Conservation (phyloP, 2,888 invertebrate genomes). For the Leptogaster cylindrica region DNA sequence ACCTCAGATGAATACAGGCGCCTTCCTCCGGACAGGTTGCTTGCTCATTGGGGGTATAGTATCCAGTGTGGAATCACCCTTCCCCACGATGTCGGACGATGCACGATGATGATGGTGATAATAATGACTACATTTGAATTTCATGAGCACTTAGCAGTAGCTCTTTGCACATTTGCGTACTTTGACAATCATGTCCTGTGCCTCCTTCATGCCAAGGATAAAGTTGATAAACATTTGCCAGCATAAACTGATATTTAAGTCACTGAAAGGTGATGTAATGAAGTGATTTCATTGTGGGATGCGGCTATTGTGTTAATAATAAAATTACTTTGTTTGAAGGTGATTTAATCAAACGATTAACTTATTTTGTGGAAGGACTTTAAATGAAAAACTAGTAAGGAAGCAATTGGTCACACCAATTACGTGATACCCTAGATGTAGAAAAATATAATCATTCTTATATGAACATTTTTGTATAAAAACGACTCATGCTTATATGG, state of each 20-base stretch:
- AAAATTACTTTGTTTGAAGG: too few species aligned
- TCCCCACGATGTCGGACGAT: neutral
- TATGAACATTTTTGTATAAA: too few species aligned
- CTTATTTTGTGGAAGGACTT: too few species aligned
- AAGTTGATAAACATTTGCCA: conserved; percentile 5
- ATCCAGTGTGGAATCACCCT: too few species aligned
- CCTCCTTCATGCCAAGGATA: neutral
- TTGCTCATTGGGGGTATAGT: neutral
- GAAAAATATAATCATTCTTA: too few species aligned
- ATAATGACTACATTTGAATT: conserved; percentile 47
- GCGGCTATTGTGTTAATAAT: too few species aligned
- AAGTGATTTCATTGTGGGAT: too few species aligned
- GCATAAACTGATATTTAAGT: conserved; percentile 21
- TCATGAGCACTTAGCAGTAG: conserved; percentile 44
- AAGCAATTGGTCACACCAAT: too few species aligned
- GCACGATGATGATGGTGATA: conserved; percentile 43
- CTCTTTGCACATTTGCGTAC: conserved; percentile 38
- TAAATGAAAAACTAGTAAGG: too few species aligned
- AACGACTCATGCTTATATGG: too few species aligned
- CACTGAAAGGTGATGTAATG: conserved; percentile 16
- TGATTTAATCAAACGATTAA: too few species aligned
- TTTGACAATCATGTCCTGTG: neutral
- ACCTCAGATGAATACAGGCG: neutral
- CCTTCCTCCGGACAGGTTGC: neutral
- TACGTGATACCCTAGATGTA: too few species aligned